Evolutionary conservation across 2,888 invertebrate genomes (phyloP).

Genomic region (Megaustenia siamemsis): DNA sequence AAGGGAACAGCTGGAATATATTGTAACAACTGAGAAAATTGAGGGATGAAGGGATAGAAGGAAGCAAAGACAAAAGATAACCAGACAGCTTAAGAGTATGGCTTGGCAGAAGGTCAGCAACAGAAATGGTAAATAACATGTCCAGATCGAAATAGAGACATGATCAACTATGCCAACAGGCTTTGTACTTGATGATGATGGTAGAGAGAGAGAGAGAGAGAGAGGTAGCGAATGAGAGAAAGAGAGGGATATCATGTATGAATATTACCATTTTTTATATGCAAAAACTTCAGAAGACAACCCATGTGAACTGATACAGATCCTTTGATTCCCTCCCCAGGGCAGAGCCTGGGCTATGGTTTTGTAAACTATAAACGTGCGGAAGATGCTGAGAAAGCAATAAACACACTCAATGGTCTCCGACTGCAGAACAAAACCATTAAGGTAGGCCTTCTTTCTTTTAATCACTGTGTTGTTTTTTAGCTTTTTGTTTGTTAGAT

Average conservation of each 20-base stretch:
- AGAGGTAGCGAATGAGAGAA: no score
- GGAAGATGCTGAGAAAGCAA: slow-evolving; percentile 99
- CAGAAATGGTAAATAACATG: no score
- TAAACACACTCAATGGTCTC: slow-evolving; percentile 97
- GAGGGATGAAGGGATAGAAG: no score
- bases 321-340: slow-evolving; percentile 80
- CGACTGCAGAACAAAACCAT: slow-evolving; percentile 99
- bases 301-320: slow-evolving; percentile 44
- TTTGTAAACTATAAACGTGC: slow-evolving; percentile 99
- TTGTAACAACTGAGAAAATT: no score
- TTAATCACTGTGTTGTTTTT: neutral
- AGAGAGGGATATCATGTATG: neutral
- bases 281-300: slow-evolving; percentile 19
- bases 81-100: no score
- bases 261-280: neutral
- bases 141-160: no score
- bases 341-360: slow-evolving; percentile 99
- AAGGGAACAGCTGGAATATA: no score
- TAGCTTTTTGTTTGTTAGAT: neutral
- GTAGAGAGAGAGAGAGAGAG: slow-evolving; percentile 10
- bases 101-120: no score
- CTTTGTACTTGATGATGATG: no score
- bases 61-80: no score
- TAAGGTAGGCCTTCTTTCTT: slow-evolving; percentile 83
- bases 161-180: no score